Base-by-base conservation (phyloP, 2,113 vertebrate genomes). In the Scophthalmus maximus region DNA sequence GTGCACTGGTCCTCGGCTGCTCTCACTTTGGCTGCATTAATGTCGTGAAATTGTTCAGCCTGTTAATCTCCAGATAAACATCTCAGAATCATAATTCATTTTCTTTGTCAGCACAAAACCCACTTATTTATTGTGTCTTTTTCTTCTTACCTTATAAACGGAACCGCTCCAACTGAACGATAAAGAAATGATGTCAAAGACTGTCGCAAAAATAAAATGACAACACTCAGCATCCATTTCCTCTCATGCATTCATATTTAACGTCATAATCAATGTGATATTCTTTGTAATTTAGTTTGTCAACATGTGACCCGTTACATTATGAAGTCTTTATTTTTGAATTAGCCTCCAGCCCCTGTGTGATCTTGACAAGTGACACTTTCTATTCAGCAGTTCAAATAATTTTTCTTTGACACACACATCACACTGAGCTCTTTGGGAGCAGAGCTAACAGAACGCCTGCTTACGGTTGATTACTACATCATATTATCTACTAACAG, bases 241-340 rank as follows among this genome's bases (percentile, higher is more conserved):
- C n/a, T n/a, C n/a, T n/a, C n/a, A n/a, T n/a, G n/a, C n/a, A n/a
- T 40, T 15, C 36, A 40, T 17, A 40, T 40, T 40, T 40, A n/a
- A 15, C 36, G 17, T 40, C 36, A 40, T 40, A 4, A 1, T 40
- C 12, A 15, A 40, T 6, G 14, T 32, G 17, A 64, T 30, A 52
- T 15, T 29, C 49, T 52, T 69, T 58, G 44, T 72, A 80, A 75
- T 68, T 26, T 49, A 55, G 57, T 66, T 75, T 70, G 72, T 73
- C 62, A 83, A n/a, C 4, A 15, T 60, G 67, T 5, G 8, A 61
- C 78, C 58, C 11, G n/a, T n/a, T n/a, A n/a, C n/a, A n/a, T n/a
- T n/a, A n/a, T n/a, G n/a, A 15, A 59, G 67, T 73, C 70, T 73
- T 72, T 70, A 56, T 72, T 76, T 55, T 12, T 20, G 22, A 59